Evolutionary conservation across 1,140 invertebrate genomes (phyloP).

Genomic region (Idris sp.): DNA sequence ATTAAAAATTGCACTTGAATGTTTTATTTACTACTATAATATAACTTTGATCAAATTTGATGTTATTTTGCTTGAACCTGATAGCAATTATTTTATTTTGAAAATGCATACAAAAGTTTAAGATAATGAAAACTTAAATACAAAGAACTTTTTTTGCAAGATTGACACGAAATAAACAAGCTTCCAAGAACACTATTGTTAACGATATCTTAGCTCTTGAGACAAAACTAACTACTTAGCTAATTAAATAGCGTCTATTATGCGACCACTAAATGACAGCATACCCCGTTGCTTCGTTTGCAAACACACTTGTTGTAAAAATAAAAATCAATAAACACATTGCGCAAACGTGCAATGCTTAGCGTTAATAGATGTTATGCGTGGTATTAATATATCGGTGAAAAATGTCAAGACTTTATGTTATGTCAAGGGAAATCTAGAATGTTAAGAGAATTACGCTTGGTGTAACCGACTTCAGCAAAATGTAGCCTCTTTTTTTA

Average conservation of each 20-base stretch:
- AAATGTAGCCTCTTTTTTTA: too few relatives aligned
- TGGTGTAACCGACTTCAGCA: too few relatives aligned
- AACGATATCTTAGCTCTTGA: slow-evolving; percentile 9
- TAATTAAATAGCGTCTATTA: slow-evolving; percentile 27
- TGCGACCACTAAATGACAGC: slow-evolving; percentile 6
- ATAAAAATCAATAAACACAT: slow-evolving; percentile 13
- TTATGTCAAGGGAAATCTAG: slow-evolving; percentile 40
- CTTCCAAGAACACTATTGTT: slow-evolving; percentile 3
- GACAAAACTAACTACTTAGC: slow-evolving; percentile 26
- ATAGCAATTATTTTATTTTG: too few relatives aligned
- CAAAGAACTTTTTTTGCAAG: not conserved
- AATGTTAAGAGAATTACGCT: slow-evolving; percentile 35
- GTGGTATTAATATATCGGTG: slow-evolving; percentile 25
- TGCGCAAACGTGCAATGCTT: slow-evolving; percentile 6
- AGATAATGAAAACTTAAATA: too few relatives aligned
- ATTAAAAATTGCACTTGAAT: too few relatives aligned
- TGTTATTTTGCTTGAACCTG: too few relatives aligned
- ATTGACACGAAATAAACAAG: slow-evolving; percentile 15
- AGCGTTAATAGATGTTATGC: slow-evolving; percentile 24
- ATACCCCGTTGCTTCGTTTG: slow-evolving; percentile 8
- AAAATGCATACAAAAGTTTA: too few relatives aligned
- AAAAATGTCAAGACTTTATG: slow-evolving; percentile 35
- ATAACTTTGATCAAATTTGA: too few relatives aligned
- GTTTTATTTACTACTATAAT: too few relatives aligned
- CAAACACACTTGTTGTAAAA: not conserved